phyloP scores from a whole-genome alignment of 2,113 vertebrate genomes.

The Tachysurus vachellii region DNA sequence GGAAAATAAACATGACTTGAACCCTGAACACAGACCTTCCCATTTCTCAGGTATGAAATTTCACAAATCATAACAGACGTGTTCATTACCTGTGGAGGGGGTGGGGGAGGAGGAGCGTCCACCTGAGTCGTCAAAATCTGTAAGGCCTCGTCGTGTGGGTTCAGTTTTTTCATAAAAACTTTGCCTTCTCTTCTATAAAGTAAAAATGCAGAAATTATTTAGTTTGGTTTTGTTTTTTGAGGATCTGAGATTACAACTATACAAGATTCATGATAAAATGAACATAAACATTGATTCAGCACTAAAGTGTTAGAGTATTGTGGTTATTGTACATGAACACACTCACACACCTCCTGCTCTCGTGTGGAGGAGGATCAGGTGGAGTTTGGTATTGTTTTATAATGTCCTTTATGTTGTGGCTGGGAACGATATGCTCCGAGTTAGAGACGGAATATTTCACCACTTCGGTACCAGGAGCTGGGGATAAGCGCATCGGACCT shows the following conservation, averaged over 20 bases:
- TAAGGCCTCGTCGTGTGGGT: conserved; percentile 90
- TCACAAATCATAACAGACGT: not conserved
- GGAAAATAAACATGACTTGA: too few species aligned
- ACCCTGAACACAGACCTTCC: too few species aligned
- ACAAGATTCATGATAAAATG: not conserved
- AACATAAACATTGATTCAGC: not conserved
- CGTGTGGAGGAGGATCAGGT: conserved; percentile 52
- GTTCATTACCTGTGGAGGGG: conserved; percentile 62
- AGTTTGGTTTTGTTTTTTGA: not conserved
- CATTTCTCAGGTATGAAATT: too few species aligned
- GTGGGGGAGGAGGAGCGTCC: conserved; percentile 64
- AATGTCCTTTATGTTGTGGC: conserved; percentile 89
- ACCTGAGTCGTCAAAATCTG: conserved; percentile 89
- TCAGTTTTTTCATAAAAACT: conserved; percentile 81
- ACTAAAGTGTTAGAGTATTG: not conserved
- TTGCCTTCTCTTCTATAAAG: conserved; percentile 74
- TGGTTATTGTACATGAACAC: not conserved
- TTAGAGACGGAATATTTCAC: conserved; percentile 78
- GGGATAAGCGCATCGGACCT: conserved; percentile 13
- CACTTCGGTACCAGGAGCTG: conserved; percentile 69
- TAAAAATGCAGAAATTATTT: not conserved
- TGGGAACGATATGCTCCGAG: conserved; percentile 80
- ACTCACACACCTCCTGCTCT: conserved; percentile 60
- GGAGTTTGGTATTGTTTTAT: conserved; percentile 86
- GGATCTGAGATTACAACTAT: not conserved